Evolutionary conservation across 2,797 vertebrate species (phyloP), one percentile per base, ranked within the genome.

Genomic region (Esox lucius): DNA sequence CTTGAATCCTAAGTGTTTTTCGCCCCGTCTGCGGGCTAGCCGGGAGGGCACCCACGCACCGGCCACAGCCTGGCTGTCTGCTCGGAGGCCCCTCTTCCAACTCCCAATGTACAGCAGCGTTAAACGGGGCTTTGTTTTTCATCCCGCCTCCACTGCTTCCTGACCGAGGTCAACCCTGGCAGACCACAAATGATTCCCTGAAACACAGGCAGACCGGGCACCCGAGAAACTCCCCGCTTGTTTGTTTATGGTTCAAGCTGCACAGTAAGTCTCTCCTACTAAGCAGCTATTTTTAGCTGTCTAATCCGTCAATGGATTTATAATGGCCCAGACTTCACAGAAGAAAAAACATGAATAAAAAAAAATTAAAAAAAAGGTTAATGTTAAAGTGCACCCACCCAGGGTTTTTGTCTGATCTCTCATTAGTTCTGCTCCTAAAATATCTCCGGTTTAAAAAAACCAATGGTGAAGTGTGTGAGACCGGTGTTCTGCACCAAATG

Each of bases 271-370:
- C 87, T 74, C 73, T 78, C 72, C 71, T 86, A 75, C 80, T 87
- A 86, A 85, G 75, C 72, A 33, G 70, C 81, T 90, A 91, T 93
- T 91, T 93, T 90, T 91, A 93, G 81, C 51, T 0, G 39, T 76
- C 64, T 93, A 92, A 93, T 91, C 92, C 90, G 88, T 90, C 86
- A 81, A 88, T 88, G 90, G 91, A 90, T 87, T 93, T 90, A 89
- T 89, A 88, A 91, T 84, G 87, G 79, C 75, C 84, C 85, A 87
- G 87, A 87, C 88, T 61, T 75, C 71, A 81, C 86, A 87, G 80
- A 91, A 77, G 81, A 88, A 80, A 76, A 85, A 74, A 90, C 83
- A 83, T 85, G 70, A 83, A 82, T 76, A 82, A 85, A 74, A 84
- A 81, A 72, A 70, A 48, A 83, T 82, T 76, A 82, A 85, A 74